Conservation (phyloP, 2,888 invertebrate species). For the Heliconius ismenius region DNA sequence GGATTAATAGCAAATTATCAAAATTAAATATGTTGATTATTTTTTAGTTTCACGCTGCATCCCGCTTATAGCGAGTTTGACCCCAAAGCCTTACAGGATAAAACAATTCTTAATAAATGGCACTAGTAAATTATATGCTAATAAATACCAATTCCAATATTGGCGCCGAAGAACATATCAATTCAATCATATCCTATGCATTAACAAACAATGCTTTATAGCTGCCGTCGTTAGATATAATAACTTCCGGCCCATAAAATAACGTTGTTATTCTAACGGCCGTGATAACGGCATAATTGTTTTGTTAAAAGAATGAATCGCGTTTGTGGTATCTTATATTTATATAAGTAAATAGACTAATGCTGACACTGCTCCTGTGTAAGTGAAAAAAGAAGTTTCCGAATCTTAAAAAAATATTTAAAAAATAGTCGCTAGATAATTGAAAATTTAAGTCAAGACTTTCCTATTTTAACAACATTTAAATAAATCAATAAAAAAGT, state of each 20-base stretch:
- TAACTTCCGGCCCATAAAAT: slow-evolving; percentile 35
- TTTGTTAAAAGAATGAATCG: slow-evolving; percentile 7
- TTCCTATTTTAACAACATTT: no score
- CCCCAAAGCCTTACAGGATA: no score
- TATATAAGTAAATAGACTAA: not conserved
- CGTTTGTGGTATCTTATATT: not conserved
- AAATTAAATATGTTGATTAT: no score
- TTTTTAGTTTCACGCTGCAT: no score
- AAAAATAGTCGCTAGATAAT: no score
- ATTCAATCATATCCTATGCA: slow-evolving; percentile 18
- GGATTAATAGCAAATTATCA: no score
- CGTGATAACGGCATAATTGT: slow-evolving; percentile 25
- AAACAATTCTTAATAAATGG: not conserved
- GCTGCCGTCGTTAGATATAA: slow-evolving; percentile 28
- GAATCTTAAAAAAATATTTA: no score
- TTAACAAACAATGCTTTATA: slow-evolving; percentile 31
- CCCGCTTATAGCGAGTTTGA: no score
- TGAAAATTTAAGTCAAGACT: no score
- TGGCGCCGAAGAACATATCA: slow-evolving; percentile 19
- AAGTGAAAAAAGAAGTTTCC: no score
- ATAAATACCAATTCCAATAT: slow-evolving; percentile 1
- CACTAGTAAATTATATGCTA: not conserved
- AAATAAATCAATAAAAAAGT: no score
- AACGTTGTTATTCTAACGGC: slow-evolving; percentile 30
- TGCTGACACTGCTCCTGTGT: no score